phyloP scores from a whole-genome alignment of 2,797 vertebrate genomes.

The Mionectes olivaceus region DNA sequence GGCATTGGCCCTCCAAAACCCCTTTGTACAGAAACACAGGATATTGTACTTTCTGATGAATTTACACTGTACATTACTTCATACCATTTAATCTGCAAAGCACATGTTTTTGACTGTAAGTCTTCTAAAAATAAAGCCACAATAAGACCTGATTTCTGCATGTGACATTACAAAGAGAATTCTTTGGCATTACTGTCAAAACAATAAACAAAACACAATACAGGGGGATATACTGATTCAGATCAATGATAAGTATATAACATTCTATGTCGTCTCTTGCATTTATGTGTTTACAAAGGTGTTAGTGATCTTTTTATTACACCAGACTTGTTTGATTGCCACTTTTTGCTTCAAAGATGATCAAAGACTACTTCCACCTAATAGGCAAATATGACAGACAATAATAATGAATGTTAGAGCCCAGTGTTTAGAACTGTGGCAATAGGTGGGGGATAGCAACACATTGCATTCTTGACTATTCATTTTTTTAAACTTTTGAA shows the following conservation, averaged over 20 bases:
- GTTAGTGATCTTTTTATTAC: not conserved
- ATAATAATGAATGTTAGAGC: not conserved
- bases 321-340: not conserved
- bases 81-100: not conserved
- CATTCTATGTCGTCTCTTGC: not conserved
- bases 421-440: constrained; percentile 8
- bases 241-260: not conserved
- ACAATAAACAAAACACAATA: constrained; percentile 8
- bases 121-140: not conserved
- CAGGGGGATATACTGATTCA: not conserved
- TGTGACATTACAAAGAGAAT: constrained; percentile 21
- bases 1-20: not conserved
- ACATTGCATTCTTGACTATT: not conserved
- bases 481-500: constrained; percentile 10
- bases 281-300: not conserved
- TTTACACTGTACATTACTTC: not conserved
- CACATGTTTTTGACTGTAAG: not conserved
- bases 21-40: not conserved
- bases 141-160: not conserved
- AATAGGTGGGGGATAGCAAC: not conserved
- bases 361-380: constrained; percentile 20
- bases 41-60: not conserved
- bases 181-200: constrained; percentile 40
- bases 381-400: not conserved
- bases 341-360: constrained; percentile 12